phyloP scores from a whole-genome alignment of 2,113 vertebrate species.

The Gallinago paraguaiae region DNA sequence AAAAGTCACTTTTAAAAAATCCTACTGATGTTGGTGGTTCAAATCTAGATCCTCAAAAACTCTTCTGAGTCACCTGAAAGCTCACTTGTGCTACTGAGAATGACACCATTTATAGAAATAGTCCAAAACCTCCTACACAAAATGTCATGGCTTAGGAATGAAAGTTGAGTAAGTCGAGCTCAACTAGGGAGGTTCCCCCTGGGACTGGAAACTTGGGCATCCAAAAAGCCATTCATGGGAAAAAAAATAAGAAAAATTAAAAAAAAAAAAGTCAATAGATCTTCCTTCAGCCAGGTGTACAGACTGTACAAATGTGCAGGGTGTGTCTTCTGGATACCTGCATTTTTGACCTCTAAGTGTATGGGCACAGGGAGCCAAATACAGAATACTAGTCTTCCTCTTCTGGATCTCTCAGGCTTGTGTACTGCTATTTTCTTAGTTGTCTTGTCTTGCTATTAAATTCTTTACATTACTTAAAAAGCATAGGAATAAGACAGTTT shows the following conservation, averaged over 20 bases:
- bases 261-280: neutral
- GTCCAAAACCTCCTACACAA: neutral
- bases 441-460: neutral
- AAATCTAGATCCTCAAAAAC: neutral
- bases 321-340: neutral
- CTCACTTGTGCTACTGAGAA: neutral
- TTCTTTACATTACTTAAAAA: neutral
- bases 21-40: neutral
- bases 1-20: neutral
- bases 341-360: neutral
- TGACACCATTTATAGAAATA: neutral
- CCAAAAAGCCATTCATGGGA: neutral
- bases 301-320: neutral
- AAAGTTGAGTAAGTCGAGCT: neutral
- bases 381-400: neutral
- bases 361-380: neutral
- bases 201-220: neutral
- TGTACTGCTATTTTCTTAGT: neutral
- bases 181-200: neutral
- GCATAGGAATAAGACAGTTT: neutral
- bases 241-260: neutral
- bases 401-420: neutral
- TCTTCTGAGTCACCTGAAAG: neutral
- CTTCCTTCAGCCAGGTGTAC: neutral
- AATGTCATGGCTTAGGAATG: slow-evolving; percentile 21